Evolutionary conservation across 37 sponge, comb jelly and placozoan species (phyloP), one percentile per base, ranked within the genome.

Genomic region (Corticium candelabrum): DNA sequence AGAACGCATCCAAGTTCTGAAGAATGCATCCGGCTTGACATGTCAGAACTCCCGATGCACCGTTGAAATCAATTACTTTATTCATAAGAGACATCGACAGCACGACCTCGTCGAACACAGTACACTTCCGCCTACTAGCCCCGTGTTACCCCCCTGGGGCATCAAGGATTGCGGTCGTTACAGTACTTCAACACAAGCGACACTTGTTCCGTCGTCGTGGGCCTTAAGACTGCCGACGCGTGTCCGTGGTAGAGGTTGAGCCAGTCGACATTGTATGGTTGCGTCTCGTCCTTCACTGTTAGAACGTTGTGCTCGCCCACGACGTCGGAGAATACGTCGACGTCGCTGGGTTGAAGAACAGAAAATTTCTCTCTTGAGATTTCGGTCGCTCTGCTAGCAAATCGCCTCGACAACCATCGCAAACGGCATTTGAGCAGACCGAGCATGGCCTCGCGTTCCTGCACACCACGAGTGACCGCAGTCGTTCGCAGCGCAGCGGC

Each of bases 141-240:
- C 99, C 67, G 99, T 97, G 81, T 94, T 94, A n/a, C 99, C 99
- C 41, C 99, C 99, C 67, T 97, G 99, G 1, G 99, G 94, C 0
- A 97, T 92, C 37, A 97, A 92, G 37, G 41, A 29, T 78, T 91
- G 43, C 88, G 82, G 40, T 80, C 56, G 76, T 86, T 94, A 82
- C 99, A 97, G 83, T 94, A 82, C 0, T 74, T 37, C 56, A 97
- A 75, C 34, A 97, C 83, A 39, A 68, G 76, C 30, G 92, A 89
- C 11, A 94, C 88, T 75, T 97, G 83, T 37, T 82, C 85, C 34
- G 95, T 91, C 3, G 83, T 82, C 0, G 68, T 69, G 0, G 99
- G 99, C n/a, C 84, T 81, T 31, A 97, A 67, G 7, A 94, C 90
- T 30, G 93, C 83, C 78, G 75, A 37, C 80, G 94, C 89, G 74